Conservation (phyloP, 2,797 vertebrate genomes). For the Mormyrops boulengeri region DNA sequence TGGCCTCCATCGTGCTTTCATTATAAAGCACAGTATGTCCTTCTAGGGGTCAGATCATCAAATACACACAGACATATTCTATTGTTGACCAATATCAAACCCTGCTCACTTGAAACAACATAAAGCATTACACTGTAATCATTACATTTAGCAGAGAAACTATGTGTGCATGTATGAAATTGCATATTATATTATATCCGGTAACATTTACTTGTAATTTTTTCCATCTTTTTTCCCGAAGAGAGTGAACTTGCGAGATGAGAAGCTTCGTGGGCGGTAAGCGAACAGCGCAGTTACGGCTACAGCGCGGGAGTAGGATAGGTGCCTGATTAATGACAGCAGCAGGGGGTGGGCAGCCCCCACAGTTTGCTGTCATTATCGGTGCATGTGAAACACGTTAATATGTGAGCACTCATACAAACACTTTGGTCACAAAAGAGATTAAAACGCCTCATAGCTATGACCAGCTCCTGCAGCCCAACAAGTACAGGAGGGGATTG, state of each 20-base stretch:
- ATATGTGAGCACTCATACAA: not conserved
- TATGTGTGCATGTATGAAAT: not conserved
- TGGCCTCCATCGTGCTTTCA: not conserved
- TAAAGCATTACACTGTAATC: not conserved
- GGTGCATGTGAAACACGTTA: not conserved
- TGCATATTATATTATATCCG: not conserved
- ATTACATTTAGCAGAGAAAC: not conserved
- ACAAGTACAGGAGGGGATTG: not conserved
- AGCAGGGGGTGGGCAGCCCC: not conserved
- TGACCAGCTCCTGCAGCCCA: not conserved
- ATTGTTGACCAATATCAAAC: not conserved
- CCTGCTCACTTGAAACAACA: not conserved
- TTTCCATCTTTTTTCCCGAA: constrained; percentile 36
- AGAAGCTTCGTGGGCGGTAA: constrained; percentile 44
- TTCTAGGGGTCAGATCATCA: not conserved
- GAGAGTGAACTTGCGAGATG: constrained; percentile 52
- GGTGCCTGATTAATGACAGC: not conserved
- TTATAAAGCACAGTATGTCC: not conserved
- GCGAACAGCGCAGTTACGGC: not conserved
- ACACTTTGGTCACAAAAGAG: not conserved
- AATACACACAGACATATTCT: not conserved
- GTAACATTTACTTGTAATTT: not conserved
- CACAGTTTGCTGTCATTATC: not conserved
- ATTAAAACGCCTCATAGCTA: not conserved
- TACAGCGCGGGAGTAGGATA: not conserved